phyloP scores from a whole-genome alignment of 2,888 invertebrate genomes.

The Hirtodrosophila histrioides region DNA sequence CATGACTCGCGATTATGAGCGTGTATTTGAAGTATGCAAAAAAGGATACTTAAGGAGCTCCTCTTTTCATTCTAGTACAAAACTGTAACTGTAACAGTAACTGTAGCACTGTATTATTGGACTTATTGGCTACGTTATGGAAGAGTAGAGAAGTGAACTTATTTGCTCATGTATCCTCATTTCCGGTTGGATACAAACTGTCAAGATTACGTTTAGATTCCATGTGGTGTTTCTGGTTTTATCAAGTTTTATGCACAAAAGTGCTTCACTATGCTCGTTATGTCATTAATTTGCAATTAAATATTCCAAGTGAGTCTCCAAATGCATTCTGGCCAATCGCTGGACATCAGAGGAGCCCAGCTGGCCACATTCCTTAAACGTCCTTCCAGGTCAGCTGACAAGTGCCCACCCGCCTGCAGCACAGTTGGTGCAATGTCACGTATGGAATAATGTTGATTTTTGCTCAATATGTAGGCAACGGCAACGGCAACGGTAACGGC shows the following conservation, averaged over 20 bases:
- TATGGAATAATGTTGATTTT: conserved; percentile 57
- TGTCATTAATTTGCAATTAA: conserved; percentile 45
- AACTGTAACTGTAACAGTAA: too few relatives aligned
- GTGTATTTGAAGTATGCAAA: too few relatives aligned
- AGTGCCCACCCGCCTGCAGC: conserved; percentile 31
- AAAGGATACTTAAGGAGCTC: too few relatives aligned
- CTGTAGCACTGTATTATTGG: too few relatives aligned
- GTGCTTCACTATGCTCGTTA: conserved; percentile 1
- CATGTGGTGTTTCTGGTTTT: not conserved
- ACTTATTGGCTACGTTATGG: too few relatives aligned
- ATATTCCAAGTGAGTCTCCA: conserved; percentile 29
- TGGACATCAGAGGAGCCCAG: conserved; percentile 18
- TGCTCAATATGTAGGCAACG: conserved; percentile 25
- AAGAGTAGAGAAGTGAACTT: too few relatives aligned
- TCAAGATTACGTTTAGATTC: not conserved
- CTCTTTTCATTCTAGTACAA: too few relatives aligned
- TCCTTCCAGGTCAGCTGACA: conserved; percentile 33
- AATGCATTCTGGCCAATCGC: conserved; percentile 33
- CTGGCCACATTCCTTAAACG: conserved; percentile 21
- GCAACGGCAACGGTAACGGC: not conserved
- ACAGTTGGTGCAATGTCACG: conserved; percentile 45
- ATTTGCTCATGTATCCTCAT: not conserved
- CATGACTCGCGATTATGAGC: too few relatives aligned
- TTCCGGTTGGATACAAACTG: not conserved
- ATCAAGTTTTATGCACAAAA: too few relatives aligned